Evolutionary conservation across 2,113 vertebrate genomes (phyloP).

Genomic region (Ctenodactylus gundi): DNA sequence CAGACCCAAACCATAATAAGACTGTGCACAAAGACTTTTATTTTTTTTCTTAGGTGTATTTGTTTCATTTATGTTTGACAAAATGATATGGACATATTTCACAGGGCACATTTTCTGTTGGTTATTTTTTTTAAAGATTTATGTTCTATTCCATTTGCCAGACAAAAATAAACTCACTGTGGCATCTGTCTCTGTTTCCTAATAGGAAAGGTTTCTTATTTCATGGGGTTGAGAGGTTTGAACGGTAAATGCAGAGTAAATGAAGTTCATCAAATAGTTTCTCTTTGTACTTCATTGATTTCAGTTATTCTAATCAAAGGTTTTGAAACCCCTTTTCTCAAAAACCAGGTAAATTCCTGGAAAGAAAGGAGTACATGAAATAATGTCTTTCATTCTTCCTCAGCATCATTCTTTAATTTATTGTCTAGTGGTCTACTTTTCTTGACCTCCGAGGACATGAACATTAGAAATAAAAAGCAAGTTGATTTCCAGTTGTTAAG

Average conservation of each 20-base stretch:
- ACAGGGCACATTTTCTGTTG: neutral
- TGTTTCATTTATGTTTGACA: neutral
- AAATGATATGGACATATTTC: neutral
- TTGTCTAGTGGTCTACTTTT: neutral
- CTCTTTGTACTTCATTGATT: neutral
- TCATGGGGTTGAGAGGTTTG: neutral
- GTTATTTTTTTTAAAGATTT: constrained; percentile 10
- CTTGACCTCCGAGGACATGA: constrained; percentile 11
- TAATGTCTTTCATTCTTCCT: neutral
- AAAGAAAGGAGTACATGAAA: neutral
- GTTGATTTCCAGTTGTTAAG: neutral
- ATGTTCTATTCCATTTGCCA: neutral
- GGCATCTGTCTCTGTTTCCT: neutral
- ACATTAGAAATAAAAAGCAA: constrained; percentile 27
- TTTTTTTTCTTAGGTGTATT: neutral
- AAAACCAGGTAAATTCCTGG: neutral
- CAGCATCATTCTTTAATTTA: neutral
- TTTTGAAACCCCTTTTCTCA: neutral
- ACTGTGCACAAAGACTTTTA: neutral
- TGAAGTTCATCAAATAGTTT: neutral
- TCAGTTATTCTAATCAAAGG: constrained; percentile 19
- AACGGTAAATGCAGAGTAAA: neutral
- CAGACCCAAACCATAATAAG: too few species aligned
- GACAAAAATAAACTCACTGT: neutral
- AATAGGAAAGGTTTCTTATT: too few species aligned